Evolutionary conservation across 2,888 invertebrate species (phyloP).

Genomic region (Achlya flavicornis): DNA sequence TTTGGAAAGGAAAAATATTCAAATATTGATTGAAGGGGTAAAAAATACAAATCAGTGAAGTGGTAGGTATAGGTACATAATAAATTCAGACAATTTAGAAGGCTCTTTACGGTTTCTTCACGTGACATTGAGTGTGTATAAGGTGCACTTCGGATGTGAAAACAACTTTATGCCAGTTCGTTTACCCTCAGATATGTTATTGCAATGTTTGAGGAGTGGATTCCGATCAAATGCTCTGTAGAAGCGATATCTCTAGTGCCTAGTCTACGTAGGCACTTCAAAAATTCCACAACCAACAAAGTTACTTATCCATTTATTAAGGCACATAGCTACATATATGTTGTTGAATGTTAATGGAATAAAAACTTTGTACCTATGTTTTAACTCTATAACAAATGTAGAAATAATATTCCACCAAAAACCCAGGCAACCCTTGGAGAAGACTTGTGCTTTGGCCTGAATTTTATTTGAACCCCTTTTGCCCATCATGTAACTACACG

Average conservation of each 20-base stretch:
- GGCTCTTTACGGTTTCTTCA: neutral
- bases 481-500: too few species aligned
- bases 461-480: too few species aligned
- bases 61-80: too few species aligned
- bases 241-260: neutral
- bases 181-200: neutral
- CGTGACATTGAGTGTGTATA: neutral
- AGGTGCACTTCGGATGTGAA: neutral
- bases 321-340: neutral
- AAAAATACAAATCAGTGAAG: too few species aligned
- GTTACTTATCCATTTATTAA: neutral
- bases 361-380: too few species aligned
- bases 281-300: neutral
- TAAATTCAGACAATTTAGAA: too few species aligned
- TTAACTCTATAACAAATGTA: neutral
- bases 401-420: too few species aligned
- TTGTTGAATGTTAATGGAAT: neutral
- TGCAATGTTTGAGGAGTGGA: constrained; percentile 5
- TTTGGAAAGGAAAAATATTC: too few species aligned
- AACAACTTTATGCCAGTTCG: neutral
- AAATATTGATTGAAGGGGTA: too few species aligned
- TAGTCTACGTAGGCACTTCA: neutral
- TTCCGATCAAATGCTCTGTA: neutral
- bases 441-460: too few species aligned
- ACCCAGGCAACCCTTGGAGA: too few species aligned